Evolutionary conservation across 2,113 vertebrate genomes (phyloP).

Genomic region (Oncorhynchus gorbuscha): DNA sequence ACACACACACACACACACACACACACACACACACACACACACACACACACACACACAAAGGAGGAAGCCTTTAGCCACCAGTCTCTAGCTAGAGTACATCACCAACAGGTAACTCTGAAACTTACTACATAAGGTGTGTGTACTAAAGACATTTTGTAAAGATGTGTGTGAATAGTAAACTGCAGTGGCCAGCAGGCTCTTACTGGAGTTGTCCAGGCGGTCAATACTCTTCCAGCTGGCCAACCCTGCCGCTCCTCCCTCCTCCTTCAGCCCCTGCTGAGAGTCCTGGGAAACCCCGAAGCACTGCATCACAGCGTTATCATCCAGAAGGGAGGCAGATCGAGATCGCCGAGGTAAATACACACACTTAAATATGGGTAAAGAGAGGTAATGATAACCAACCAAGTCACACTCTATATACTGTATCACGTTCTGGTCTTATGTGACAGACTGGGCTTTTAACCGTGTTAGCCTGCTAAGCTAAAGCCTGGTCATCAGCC

Average conservation of each 20-base stretch:
- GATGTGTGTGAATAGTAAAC: background rate
- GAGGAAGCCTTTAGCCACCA: conserved; percentile 9
- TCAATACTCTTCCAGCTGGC: conserved; percentile 85
- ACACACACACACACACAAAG: background rate
- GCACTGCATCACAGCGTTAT: conserved; percentile 24
- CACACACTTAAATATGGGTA: too few species aligned
- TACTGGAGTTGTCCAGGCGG: conserved; percentile 83
- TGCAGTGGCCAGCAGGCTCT: conserved; percentile 29
- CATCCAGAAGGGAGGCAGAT: conserved; percentile 59
- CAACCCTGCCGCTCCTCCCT: conserved; percentile 51
- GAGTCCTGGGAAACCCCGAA: conserved; percentile 16
- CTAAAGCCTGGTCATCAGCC: too few species aligned
- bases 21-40: background rate
- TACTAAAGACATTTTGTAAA: background rate
- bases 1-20: conserved; percentile 13
- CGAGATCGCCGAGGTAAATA: conserved; percentile 53
- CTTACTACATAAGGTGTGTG: background rate
- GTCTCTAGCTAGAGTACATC: background rate
- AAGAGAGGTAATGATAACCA: too few species aligned
- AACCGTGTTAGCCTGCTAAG: too few species aligned
- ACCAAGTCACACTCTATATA: too few species aligned
- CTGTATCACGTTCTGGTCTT: too few species aligned
- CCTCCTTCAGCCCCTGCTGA: conserved; percentile 39
- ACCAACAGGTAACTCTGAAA: background rate
- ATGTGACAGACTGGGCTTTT: too few species aligned